Evolutionary conservation across 2,888 invertebrate genomes (phyloP).

Genomic region (Fragum sueziense): DNA sequence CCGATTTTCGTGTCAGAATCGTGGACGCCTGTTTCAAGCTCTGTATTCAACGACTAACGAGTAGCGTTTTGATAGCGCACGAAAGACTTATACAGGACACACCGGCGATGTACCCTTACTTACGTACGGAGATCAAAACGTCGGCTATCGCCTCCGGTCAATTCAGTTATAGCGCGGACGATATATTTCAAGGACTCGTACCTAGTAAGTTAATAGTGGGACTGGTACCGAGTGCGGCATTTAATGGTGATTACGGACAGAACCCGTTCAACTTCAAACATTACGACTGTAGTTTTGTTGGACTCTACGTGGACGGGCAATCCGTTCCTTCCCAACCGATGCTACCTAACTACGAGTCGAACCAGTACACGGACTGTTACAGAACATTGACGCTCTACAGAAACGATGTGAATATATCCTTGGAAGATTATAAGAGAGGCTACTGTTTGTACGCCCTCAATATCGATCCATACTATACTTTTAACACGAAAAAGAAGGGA

Average conservation of each 20-base stretch:
- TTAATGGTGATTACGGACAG: constrained; percentile 34
- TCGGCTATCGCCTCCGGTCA: constrained; percentile 45
- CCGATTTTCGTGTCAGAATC: constrained; percentile 36
- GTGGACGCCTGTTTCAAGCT: constrained; percentile 48
- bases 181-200: constrained; percentile 39
- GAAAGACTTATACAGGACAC: constrained; percentile 29
- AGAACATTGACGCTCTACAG: constrained; percentile 36
- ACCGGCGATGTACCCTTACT: constrained; percentile 46
- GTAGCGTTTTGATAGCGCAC: constrained; percentile 40
- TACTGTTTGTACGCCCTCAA: constrained; percentile 42
- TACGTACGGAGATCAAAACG: constrained; percentile 45
- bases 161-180: constrained; percentile 36
- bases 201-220: constrained; percentile 38
- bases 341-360: constrained; percentile 44
- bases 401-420: constrained; percentile 33
- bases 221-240: constrained; percentile 35
- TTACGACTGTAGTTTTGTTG: constrained; percentile 30
- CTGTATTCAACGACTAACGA: constrained; percentile 41
- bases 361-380: constrained; percentile 42
- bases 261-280: constrained; percentile 53
- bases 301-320: constrained; percentile 48
- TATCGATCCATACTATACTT: constrained; percentile 30
- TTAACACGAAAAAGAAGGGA: constrained; percentile 41
- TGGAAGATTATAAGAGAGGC: constrained; percentile 35
- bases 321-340: constrained; percentile 41